These are phyloP conservation scores for Lepus timidus DNA, from an alignment of 2,113 vertebrate genomes.

Conservation along the genomic window DNA sequence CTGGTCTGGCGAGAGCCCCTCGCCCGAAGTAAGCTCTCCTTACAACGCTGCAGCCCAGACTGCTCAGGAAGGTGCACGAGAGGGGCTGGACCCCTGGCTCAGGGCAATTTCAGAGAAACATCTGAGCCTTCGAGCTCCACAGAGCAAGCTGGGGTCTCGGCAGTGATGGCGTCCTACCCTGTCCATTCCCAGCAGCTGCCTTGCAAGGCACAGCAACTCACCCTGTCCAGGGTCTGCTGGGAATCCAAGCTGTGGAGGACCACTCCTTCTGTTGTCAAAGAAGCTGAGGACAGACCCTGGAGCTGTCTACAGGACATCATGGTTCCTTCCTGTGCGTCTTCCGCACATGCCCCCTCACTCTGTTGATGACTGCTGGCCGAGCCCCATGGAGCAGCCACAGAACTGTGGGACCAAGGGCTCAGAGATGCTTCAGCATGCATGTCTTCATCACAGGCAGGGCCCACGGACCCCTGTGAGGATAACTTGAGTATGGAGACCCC, in stretches of 20 bases:
- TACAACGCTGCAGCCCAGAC: not conserved
- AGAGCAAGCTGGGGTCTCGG: not conserved
- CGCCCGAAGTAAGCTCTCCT: fast-evolving
- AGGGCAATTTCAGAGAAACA: not conserved
- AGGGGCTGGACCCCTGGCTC: no score
- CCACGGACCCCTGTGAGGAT: not conserved
- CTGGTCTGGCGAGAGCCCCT: not conserved
- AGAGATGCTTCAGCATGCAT: not conserved
- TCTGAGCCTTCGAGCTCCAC: not conserved
- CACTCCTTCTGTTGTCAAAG: not conserved
- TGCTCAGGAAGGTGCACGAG: not conserved
- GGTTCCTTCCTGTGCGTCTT: not conserved
- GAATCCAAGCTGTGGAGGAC: not conserved
- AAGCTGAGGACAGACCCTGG: not conserved
- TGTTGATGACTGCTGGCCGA: not conserved
- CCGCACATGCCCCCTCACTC: no score
- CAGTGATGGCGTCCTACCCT: not conserved
- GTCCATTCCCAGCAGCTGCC: not conserved
- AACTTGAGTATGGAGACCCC: no score
- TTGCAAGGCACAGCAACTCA: no score
- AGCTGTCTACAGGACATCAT: not conserved
- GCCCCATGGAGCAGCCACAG: not conserved
- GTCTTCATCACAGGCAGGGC: not conserved
- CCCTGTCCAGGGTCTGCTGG: no score
- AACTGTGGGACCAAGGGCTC: not conserved